These are phyloP conservation scores for Propithecus deckenii DNA, from an alignment of 2,797 vertebrate species.

Conservation along the genomic window DNA sequence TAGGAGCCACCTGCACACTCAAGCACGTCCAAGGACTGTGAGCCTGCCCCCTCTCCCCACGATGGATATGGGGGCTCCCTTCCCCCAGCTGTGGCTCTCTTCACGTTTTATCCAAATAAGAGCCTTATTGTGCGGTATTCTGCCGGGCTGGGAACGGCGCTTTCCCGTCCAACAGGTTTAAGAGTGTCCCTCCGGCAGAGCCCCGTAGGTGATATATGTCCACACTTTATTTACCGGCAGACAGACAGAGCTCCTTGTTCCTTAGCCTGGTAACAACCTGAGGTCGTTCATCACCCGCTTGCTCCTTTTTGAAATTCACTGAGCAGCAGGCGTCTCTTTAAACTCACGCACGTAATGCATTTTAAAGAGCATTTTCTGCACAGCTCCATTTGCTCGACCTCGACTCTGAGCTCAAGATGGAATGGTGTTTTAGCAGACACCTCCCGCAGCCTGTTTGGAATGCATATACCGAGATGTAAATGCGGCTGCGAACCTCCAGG, in stretches of 20 bases:
- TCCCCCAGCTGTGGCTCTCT: neutral
- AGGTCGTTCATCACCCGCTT: constrained; percentile 46
- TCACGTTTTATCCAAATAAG: neutral
- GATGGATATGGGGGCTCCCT: neutral
- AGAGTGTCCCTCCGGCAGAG: neutral
- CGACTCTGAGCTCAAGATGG: constrained; percentile 30
- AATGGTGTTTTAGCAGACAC: neutral
- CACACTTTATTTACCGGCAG: constrained; percentile 50
- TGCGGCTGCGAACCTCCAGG: neutral
- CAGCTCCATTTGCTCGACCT: constrained; percentile 48
- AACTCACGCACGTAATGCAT: constrained; percentile 51
- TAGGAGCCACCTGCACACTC: neutral
- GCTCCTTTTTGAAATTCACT: constrained; percentile 63
- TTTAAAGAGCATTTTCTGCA: constrained; percentile 59
- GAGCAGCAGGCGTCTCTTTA: constrained; percentile 51
- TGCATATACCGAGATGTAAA: neutral
- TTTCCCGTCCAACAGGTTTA: neutral
- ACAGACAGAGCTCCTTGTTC: constrained; percentile 52
- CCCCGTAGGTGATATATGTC: neutral
- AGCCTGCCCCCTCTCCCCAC: neutral
- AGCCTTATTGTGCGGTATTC: neutral
- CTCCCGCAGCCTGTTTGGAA: neutral
- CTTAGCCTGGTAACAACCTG: constrained; percentile 25
- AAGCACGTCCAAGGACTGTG: neutral
- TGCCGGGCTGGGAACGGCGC: neutral